Conservation (phyloP, 2,888 invertebrate genomes). For the Eupithecia subfuscata region DNA sequence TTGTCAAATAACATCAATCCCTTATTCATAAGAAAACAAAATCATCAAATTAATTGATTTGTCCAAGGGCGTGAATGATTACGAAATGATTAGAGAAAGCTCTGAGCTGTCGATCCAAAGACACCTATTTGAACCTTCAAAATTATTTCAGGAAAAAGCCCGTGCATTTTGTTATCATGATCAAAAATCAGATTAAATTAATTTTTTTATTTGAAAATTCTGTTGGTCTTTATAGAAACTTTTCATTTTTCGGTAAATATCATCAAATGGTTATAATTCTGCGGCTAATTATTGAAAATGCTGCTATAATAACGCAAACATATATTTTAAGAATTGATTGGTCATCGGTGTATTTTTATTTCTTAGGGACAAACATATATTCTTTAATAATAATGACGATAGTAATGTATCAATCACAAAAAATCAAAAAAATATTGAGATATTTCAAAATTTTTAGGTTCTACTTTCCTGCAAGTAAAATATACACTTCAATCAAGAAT, state of each 20-base stretch:
- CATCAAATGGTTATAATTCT: not conserved
- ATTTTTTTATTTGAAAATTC: not conserved
- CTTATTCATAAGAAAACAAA: not conserved
- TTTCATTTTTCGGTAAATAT: not conserved
- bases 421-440: constrained; percentile 14
- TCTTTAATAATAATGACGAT: not conserved
- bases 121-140: not conserved
- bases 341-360: not conserved
- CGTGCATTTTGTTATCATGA: not conserved
- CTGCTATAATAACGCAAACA: not conserved
- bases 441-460: not conserved
- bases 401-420: not conserved
- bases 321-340: not conserved
- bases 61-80: not conserved
- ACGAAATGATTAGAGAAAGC: not conserved
- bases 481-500: not conserved
- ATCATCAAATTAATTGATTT: not conserved
- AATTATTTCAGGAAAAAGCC: not conserved
- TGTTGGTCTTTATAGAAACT: not conserved
- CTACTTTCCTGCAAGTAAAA: constrained; percentile 1
- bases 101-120: not conserved
- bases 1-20: not conserved
- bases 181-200: constrained; percentile 4
- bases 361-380: not conserved
- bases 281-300: not conserved